Conservation (phyloP, 2,888 invertebrate genomes). For the Priocnemis perturbator region DNA sequence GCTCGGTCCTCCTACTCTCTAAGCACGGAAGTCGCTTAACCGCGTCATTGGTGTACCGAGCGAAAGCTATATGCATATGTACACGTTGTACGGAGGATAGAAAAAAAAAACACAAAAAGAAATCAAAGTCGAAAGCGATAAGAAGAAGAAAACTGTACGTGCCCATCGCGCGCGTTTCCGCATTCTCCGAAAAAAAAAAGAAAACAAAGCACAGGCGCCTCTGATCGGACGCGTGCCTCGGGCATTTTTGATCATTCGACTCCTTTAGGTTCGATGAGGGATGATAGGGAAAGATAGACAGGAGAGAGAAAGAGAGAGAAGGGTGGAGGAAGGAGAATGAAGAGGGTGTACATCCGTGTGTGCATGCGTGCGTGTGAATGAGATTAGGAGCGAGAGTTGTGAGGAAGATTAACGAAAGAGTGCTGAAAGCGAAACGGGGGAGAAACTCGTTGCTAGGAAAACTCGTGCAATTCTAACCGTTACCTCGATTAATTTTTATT, state of each 20-base stretch:
- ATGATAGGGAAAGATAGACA: too few relatives aligned
- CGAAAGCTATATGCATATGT: slow-evolving; percentile 26
- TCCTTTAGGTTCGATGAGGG: slow-evolving; percentile 30
- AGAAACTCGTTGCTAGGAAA: slow-evolving; percentile 36
- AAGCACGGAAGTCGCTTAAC: slow-evolving; percentile 40
- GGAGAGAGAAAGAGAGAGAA: slow-evolving; percentile 27
- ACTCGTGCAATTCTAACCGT: slow-evolving; percentile 51
- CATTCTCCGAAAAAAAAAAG: too few relatives aligned
- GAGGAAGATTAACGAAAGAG: neutral
- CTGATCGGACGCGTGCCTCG: slow-evolving; percentile 19
- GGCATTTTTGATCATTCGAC: slow-evolving; percentile 43
- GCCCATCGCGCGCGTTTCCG: too few relatives aligned
- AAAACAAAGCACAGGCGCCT: too few relatives aligned
- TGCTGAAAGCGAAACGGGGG: slow-evolving; percentile 7
- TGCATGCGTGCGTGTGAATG: too few relatives aligned
- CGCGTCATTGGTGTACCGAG: slow-evolving; percentile 43
- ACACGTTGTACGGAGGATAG: too few relatives aligned
- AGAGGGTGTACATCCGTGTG: neutral
- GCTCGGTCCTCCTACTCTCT: slow-evolving; percentile 27
- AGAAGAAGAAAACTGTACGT: too few relatives aligned
- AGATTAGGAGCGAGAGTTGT: too few relatives aligned
- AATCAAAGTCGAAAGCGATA: too few relatives aligned
- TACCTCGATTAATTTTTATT: slow-evolving; percentile 57
- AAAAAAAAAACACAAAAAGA: too few relatives aligned
- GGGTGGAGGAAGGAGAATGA: slow-evolving; percentile 23